Conservation (phyloP, 2,888 invertebrate genomes). For the Phalera bucephala region DNA sequence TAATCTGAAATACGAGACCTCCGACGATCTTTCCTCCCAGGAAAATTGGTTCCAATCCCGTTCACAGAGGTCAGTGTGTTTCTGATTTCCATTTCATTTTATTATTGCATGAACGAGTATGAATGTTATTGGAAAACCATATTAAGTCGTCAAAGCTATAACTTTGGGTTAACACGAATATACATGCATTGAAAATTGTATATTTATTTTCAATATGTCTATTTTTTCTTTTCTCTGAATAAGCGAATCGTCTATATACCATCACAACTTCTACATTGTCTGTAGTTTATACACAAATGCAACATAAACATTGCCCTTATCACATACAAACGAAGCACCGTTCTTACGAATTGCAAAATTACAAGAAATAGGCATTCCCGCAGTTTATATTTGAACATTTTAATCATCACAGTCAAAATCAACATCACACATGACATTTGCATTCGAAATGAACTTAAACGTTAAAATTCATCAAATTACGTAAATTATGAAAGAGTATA, state of each 20-base stretch:
- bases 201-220: too few species aligned
- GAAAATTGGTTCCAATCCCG: conserved; percentile 51
- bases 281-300: too few species aligned
- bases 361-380: conserved; percentile 3
- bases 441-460: conserved; percentile 18
- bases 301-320: too few species aligned
- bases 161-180: conserved; percentile 24
- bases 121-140: conserved; percentile 46
- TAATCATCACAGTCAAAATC: conserved; percentile 10
- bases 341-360: too few species aligned
- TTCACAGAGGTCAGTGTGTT: conserved; percentile 54
- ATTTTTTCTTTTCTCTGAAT: too few species aligned
- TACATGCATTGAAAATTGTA: too few species aligned
- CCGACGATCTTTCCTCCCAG: conserved; percentile 33
- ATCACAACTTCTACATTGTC: too few species aligned
- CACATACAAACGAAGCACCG: too few species aligned
- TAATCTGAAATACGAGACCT: conserved; percentile 41
- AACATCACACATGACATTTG: too few species aligned
- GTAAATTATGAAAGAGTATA: too few species aligned
- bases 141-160: conserved; percentile 33
- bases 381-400: conserved; percentile 14
- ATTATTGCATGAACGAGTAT: conserved; percentile 44
- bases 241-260: too few species aligned
- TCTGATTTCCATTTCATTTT: conserved; percentile 60
- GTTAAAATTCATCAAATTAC: conserved; percentile 14